These are phyloP conservation scores for Psittacula echo DNA, from an alignment of 2,797 vertebrate species.

Conservation along the genomic window DNA sequence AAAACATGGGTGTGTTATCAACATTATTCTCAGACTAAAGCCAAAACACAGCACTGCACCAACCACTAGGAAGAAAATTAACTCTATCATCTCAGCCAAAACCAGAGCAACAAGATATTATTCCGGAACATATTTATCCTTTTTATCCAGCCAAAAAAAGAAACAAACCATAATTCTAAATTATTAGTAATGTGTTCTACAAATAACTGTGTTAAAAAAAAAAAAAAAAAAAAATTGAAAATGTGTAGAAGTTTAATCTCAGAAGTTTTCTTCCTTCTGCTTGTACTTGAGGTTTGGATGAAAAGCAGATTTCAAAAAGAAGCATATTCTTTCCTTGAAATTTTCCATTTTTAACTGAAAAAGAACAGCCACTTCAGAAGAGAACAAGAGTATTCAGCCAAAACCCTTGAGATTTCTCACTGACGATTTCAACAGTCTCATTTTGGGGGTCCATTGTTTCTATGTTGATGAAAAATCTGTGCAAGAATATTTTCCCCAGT, in stretches of 20 bases:
- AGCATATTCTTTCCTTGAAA: conserved; percentile 12
- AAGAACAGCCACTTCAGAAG: conserved; percentile 50
- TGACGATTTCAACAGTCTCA: neutral
- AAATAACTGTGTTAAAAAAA: neutral
- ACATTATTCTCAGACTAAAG: neutral
- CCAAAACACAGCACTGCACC: neutral
- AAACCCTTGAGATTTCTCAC: conserved; percentile 40
- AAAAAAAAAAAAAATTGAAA: neutral
- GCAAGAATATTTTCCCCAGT: conserved; percentile 12
- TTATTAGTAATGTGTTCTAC: neutral
- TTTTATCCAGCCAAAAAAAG: neutral
- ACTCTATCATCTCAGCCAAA: neutral
- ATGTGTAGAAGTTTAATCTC: neutral
- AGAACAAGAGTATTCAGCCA: conserved; percentile 16
- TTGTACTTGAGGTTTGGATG: conserved; percentile 11
- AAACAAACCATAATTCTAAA: neutral
- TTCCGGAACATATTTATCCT: neutral
- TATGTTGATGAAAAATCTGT: conserved; percentile 34
- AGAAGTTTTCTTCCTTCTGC: neutral
- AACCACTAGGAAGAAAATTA: neutral
- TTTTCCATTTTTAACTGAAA: conserved; percentile 40
- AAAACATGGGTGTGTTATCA: neutral
- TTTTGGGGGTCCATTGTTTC: conserved; percentile 14
- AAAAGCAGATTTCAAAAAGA: conserved; percentile 18
- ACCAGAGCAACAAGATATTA: neutral